phyloP scores from a whole-genome alignment of 2,113 vertebrate species.

The Dinomys branickii region DNA sequence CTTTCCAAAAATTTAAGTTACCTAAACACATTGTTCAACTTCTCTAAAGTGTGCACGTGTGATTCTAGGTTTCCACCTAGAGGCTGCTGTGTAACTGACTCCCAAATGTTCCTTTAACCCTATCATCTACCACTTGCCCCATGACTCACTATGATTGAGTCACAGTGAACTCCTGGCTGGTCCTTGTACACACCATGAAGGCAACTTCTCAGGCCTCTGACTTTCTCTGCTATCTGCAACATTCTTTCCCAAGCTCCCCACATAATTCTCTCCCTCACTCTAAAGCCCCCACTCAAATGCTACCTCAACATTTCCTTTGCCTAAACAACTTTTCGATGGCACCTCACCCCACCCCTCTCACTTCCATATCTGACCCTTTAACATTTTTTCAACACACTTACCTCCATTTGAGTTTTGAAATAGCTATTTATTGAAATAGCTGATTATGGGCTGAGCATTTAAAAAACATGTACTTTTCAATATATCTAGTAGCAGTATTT shows the following conservation, averaged over 20 bases:
- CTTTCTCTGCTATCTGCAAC: background rate
- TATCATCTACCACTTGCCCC: background rate
- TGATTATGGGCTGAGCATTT: background rate
- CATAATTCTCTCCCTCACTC: background rate
- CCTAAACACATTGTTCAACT: background rate
- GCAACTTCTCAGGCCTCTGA: background rate
- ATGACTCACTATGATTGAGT: background rate
- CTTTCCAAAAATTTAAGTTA: slow-evolving; percentile 5
- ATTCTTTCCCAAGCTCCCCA: too few species aligned
- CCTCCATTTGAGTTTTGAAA: background rate
- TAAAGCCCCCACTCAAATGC: background rate
- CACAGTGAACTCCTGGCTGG: background rate
- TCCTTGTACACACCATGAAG: background rate
- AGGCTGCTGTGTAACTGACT: background rate
- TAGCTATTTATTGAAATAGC: background rate
- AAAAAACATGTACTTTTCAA: background rate
- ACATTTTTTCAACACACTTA: background rate
- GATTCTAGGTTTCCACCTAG: background rate
- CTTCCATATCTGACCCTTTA: background rate
- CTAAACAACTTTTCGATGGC: background rate
- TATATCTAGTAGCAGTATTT: background rate
- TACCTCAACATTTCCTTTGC: background rate
- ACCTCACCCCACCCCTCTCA: accelerated
- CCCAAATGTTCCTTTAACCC: background rate
- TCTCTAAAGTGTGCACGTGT: background rate